phyloP scores from a whole-genome alignment of 2,113 vertebrate species.

The Ictidomys tridecemlineatus region DNA sequence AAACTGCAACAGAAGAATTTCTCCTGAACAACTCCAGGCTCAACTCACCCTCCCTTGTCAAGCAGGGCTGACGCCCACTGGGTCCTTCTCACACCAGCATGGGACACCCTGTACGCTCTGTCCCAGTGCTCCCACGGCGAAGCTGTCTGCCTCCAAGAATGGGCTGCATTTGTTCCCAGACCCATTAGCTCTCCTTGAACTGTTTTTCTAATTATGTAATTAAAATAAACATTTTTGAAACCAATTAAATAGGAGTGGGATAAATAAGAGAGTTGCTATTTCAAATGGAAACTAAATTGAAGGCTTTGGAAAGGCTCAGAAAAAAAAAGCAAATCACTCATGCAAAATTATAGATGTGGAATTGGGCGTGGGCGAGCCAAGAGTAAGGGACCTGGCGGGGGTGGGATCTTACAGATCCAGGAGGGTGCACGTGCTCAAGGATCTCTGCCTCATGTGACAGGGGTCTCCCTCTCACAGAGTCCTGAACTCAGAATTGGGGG shows the following conservation, averaged over 20 bases:
- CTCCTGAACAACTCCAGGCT: neutral
- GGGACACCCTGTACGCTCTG: neutral
- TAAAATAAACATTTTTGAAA: constrained; percentile 68
- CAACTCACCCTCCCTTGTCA: neutral
- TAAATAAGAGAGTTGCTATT: constrained; percentile 37
- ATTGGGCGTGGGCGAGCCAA: neutral
- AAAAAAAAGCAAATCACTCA: neutral
- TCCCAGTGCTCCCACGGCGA: neutral
- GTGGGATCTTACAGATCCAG: neutral
- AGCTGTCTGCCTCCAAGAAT: neutral
- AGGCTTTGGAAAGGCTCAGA: constrained; percentile 29
- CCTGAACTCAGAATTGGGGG: neutral
- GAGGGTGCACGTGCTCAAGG: neutral
- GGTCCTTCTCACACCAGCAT: accelerated
- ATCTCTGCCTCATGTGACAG: neutral
- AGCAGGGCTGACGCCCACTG: neutral
- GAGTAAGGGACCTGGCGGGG: neutral
- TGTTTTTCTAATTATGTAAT: constrained; percentile 68
- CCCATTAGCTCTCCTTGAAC: constrained; percentile 24
- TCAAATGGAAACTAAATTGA: constrained; percentile 65
- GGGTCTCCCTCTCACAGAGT: neutral
- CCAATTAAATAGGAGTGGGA: constrained; percentile 57
- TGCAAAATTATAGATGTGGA: neutral
- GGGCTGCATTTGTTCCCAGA: constrained; percentile 49
- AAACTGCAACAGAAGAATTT: neutral